Conservation (phyloP, 2,113 vertebrate genomes). For the Oryctolagus cuniculus region DNA sequence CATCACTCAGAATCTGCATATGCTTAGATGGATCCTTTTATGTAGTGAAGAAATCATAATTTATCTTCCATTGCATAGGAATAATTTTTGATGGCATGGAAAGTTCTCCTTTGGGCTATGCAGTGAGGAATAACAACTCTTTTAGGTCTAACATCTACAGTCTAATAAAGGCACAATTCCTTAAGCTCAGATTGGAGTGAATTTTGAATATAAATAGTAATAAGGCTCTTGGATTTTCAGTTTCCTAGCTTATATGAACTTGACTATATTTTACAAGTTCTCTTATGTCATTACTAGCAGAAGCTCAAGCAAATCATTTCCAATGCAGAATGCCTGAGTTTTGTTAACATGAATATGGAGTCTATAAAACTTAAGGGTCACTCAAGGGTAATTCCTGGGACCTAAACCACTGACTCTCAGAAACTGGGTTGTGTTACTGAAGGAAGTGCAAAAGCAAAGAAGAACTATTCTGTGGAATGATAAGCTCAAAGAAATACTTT, state of each 20-base stretch:
- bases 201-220: slow-evolving; percentile 27
- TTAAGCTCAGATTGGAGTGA: background rate
- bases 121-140: background rate
- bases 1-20: background rate
- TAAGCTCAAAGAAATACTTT: slow-evolving; percentile 49
- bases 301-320: background rate
- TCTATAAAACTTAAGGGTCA: slow-evolving; percentile 34
- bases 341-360: background rate
- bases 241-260: background rate
- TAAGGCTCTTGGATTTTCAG: slow-evolving; percentile 35
- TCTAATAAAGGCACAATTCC: background rate
- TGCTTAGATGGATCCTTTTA: background rate
- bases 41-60: slow-evolving; percentile 3
- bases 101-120: background rate
- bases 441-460: slow-evolving; percentile 55
- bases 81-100: background rate
- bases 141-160: background rate
- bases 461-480: slow-evolving; percentile 59
- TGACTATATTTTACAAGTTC: slow-evolving; percentile 46
- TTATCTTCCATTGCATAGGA: background rate
- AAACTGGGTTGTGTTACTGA: slow-evolving; percentile 49
- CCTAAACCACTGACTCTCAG: slow-evolving; percentile 5
- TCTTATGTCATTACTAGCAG: background rate
- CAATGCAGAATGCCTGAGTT: slow-evolving; percentile 5
- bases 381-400: slow-evolving; percentile 51